Evolutionary conservation across 2,113 vertebrate species (phyloP).

Genomic region (Oreocharis arfaki): DNA sequence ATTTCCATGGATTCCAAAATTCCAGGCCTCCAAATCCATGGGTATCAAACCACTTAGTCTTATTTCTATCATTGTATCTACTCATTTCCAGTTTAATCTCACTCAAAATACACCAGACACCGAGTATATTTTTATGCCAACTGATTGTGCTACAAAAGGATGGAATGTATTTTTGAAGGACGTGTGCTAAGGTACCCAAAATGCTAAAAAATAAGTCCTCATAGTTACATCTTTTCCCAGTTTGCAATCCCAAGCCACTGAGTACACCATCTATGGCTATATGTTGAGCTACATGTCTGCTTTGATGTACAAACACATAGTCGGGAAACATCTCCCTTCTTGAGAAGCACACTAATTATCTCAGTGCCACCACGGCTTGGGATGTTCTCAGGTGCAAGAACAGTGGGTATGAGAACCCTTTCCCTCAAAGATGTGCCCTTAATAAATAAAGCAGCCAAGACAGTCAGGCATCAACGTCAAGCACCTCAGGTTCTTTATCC

Average conservation of each 20-base stretch:
- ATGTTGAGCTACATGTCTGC: not conserved
- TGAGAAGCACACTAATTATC: not conserved
- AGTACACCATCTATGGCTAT: not conserved
- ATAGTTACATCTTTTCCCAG: not conserved
- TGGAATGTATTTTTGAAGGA: not conserved
- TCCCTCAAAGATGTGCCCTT: not conserved
- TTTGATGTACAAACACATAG: not conserved
- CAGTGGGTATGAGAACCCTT: not conserved
- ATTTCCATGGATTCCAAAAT: not conserved
- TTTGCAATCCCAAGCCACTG: not conserved
- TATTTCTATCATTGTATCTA: not conserved
- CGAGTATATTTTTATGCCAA: not conserved
- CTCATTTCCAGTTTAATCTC: not conserved
- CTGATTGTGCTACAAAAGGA: not conserved
- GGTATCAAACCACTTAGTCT: not conserved
- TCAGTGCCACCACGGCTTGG: not conserved
- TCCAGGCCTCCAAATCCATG: not conserved
- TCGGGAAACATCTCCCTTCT: not conserved
- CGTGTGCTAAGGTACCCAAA: not conserved
- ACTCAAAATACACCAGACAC: not conserved
- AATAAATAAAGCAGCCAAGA: not conserved
- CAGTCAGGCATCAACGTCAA: not conserved
- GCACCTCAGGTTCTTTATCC: not conserved
- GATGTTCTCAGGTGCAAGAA: not conserved
- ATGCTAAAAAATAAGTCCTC: not conserved